phyloP scores from a whole-genome alignment of 1,140 invertebrate species.

The Drosophila auraria region DNA sequence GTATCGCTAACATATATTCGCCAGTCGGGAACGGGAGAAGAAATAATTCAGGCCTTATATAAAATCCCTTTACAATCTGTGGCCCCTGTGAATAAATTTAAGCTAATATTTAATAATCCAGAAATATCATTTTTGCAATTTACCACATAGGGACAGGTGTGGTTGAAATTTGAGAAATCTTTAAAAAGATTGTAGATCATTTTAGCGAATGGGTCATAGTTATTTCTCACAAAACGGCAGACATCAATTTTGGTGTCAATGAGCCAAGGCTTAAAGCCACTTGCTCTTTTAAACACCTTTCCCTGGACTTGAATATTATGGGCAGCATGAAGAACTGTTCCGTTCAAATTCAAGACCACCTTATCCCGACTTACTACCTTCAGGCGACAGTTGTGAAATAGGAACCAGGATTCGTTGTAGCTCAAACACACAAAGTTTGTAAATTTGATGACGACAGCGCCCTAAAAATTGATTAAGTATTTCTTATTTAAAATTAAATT shows the following conservation, averaged over 20 bases:
- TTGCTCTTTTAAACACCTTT: too few species aligned
- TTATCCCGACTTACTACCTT: constrained; percentile 15
- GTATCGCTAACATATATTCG: constrained; percentile 15
- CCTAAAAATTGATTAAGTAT: neutral
- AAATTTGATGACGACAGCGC: constrained; percentile 28
- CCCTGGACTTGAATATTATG: neutral
- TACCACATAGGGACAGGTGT: too few species aligned
- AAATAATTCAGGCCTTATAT: neutral
- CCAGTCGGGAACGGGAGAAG: constrained; percentile 20
- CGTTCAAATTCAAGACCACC: too few species aligned
- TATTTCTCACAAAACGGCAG: too few species aligned
- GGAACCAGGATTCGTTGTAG: constrained; percentile 33
- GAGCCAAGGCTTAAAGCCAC: too few species aligned
- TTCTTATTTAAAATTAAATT: too few species aligned
- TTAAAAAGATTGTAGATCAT: neutral
- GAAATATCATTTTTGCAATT: too few species aligned
- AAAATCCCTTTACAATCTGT: constrained; percentile 27
- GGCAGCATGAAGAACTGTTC: constrained; percentile 10
- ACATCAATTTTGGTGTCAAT: too few species aligned
- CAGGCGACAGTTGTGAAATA: constrained; percentile 15
- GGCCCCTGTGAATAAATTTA: constrained; percentile 15
- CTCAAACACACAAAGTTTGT: constrained; percentile 24
- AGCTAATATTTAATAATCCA: too few species aligned
- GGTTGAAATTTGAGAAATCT: too few species aligned
- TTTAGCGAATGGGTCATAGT: neutral